Evolutionary conservation across 2,888 invertebrate genomes (phyloP).

Genomic region (Ischnus inquisitorius): DNA sequence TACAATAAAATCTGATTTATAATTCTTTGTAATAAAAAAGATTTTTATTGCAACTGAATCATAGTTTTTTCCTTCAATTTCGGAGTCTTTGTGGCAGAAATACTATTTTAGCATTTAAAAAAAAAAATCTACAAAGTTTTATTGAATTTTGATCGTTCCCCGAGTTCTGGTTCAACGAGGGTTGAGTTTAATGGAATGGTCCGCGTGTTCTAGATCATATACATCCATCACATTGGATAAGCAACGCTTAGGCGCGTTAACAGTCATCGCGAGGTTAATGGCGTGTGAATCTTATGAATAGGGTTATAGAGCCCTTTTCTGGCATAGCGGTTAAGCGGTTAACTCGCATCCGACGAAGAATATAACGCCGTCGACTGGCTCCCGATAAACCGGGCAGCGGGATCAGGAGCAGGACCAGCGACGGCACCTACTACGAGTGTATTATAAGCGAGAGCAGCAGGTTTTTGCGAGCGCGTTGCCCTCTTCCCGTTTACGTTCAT

Average conservation of each 20-base stretch:
- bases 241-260: slow-evolving; percentile 63
- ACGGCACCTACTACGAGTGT: slow-evolving; percentile 1
- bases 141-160: too few species aligned
- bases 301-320: slow-evolving; percentile 28
- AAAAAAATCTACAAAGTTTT: too few species aligned
- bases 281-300: slow-evolving; percentile 76
- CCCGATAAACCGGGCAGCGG: not conserved
- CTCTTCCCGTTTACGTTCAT: slow-evolving; percentile 55
- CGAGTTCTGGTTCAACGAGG: too few species aligned
- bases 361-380: slow-evolving; percentile 35
- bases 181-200: too few species aligned
- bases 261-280: slow-evolving; percentile 76
- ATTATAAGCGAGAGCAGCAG: slow-evolving; percentile 30
- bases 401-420: not conserved
- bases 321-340: slow-evolving; percentile 68
- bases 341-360: slow-evolving; percentile 43
- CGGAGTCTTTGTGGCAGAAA: too few species aligned
- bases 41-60: too few species aligned
- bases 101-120: too few species aligned
- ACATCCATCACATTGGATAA: not conserved
- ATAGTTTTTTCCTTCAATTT: too few species aligned
- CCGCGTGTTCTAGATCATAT: not conserved
- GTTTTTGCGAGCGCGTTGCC: slow-evolving; percentile 50
- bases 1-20: too few species aligned
- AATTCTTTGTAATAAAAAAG: too few species aligned